Evolutionary conservation across 2,797 vertebrate species (phyloP).

Genomic region (Xenentodon cancila): DNA sequence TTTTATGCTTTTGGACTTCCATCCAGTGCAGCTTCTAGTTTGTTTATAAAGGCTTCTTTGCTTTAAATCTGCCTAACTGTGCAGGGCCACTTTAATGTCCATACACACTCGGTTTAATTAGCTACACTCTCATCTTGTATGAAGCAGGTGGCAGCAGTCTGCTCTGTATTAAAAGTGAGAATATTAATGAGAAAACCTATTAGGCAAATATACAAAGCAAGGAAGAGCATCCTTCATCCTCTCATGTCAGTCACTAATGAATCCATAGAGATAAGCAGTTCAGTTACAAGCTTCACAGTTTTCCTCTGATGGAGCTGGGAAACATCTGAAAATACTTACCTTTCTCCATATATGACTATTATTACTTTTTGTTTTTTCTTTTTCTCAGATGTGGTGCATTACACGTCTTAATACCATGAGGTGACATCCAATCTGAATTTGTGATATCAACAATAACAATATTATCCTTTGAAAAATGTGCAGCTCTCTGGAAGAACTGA

Average conservation of each 20-base stretch:
- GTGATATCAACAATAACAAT: not conserved
- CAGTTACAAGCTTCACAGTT: not conserved
- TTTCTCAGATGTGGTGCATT: no score
- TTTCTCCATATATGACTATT: conserved; percentile 8
- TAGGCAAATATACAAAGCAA: not conserved
- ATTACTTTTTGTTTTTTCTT: no score
- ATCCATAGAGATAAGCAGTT: conserved; percentile 5
- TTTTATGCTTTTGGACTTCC: no score
- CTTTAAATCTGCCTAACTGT: no score
- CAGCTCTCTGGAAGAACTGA: not conserved
- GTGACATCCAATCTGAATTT: not conserved
- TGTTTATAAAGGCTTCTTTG: no score
- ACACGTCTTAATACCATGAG: no score
- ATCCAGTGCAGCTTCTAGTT: no score
- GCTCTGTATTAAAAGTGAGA: not conserved
- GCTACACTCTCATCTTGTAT: not conserved
- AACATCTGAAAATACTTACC: not conserved
- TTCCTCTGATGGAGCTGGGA: not conserved
- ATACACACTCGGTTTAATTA: not conserved
- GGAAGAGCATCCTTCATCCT: not conserved
- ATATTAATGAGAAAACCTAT: conserved; percentile 1
- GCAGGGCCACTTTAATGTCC: not conserved
- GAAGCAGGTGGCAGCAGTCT: not conserved
- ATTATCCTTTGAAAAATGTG: not conserved
- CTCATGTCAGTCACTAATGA: conserved; percentile 5